phyloP scores from a whole-genome alignment of 2,888 invertebrate species.

The Chrysolina haemoptera region DNA sequence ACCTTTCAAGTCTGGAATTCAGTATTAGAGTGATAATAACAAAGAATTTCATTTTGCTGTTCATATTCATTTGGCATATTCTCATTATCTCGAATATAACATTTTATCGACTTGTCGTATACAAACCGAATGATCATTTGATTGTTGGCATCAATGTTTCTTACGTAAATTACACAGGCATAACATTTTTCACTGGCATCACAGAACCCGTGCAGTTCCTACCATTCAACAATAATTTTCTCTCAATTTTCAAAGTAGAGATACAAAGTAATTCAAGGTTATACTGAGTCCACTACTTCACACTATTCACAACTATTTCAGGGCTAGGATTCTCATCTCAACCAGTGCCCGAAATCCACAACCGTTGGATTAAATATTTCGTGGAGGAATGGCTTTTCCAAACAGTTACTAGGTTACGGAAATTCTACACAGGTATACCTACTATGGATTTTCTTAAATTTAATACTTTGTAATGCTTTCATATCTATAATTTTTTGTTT shows the following conservation, averaged over 20 bases:
- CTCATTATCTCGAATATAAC: too few species aligned
- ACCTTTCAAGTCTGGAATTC: too few species aligned
- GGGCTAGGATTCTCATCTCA: conserved; percentile 10
- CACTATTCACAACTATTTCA: not conserved
- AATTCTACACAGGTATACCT: too few species aligned
- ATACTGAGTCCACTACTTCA: not conserved
- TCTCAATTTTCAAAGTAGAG: not conserved
- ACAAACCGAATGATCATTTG: not conserved
- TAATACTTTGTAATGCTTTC: too few species aligned
- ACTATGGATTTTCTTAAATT: too few species aligned
- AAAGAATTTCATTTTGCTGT: too few species aligned
- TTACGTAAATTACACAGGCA: conserved; percentile 23
- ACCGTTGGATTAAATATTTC: conserved; percentile 22
- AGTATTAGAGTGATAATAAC: too few species aligned
- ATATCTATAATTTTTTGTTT: too few species aligned
- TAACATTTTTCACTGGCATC: conserved; percentile 24
- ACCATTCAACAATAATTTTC: not conserved
- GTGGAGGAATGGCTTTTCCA: too few species aligned
- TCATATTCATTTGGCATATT: too few species aligned
- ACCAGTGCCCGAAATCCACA: conserved; percentile 5
- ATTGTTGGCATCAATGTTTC: not conserved
- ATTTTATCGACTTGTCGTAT: conserved; percentile 24
- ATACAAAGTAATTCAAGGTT: not conserved
- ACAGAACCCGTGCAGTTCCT: conserved; percentile 28
- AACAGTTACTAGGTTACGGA: too few species aligned